Evolutionary conservation across 2,113 vertebrate genomes (phyloP).

Genomic region (Amia ocellicauda): DNA sequence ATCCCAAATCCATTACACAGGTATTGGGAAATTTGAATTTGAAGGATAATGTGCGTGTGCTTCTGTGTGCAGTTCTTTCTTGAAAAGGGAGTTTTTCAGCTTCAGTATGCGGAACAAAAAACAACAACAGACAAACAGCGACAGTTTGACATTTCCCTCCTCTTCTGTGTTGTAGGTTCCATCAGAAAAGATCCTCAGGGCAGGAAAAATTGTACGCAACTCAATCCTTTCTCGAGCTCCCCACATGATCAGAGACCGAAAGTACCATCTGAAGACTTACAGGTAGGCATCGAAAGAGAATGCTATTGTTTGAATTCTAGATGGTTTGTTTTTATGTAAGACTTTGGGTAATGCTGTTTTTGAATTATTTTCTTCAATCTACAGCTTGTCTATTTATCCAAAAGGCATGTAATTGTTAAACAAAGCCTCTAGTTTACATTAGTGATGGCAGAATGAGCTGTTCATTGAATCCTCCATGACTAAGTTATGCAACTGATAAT

Average conservation of each 20-base stretch:
- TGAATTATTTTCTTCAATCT: too few relatives aligned
- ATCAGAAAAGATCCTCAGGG: conserved; percentile 89
- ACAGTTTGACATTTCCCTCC: neutral
- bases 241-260: conserved; percentile 97
- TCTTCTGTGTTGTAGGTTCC: conserved; percentile 67
- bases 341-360: neutral
- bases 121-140: neutral
- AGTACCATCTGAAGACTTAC: conserved; percentile 95
- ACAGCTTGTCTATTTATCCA: too few relatives aligned
- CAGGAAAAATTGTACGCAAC: conserved; percentile 84
- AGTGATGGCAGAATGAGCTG: neutral
- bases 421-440: neutral
- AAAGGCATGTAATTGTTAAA: neutral
- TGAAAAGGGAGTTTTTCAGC: neutral
- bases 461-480: neutral
- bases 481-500: neutral
- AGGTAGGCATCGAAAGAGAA: conserved; percentile 61
- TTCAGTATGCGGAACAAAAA: too few relatives aligned
- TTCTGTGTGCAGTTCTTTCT: neutral
- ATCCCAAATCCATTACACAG: conserved; percentile 81
- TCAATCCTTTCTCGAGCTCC: conserved; percentile 83
- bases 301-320: too few relatives aligned
- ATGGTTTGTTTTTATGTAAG: conserved; percentile 1
- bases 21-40: conserved; percentile 64
- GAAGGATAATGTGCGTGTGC: too few relatives aligned